Base-by-base conservation (phyloP, 2,888 invertebrate species). In the Actias luna region DNA sequence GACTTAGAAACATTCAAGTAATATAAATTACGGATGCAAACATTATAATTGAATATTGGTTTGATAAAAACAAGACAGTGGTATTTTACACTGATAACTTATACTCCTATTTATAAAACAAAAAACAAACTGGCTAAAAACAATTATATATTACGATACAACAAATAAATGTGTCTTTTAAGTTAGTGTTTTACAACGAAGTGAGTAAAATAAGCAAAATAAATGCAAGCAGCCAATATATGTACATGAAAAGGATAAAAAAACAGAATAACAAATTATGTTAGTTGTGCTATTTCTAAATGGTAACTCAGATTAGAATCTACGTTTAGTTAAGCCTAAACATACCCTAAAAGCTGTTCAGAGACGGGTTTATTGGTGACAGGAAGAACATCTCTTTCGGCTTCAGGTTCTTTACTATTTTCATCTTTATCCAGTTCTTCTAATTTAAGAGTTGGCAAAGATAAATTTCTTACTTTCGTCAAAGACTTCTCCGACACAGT, bases 331-430 rank as follows among this genome's bases (percentile, higher is more conserved):
- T n/a, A 65, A 67, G 62, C 66, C 80, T 88, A 94, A 68, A 94
- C 93, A 80, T 93, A 94, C 55, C 94, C 94, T 82, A 94, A 90
- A 79, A 93, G 93, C 73, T 93, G 92, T 80, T 94, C 94, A 64
- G 93, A 92, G 69, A 93, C 85, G 16, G 91, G 91, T 77, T 92
- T 92, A 66, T 65, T 84, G 25, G 83, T 65, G 27, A 73, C 69
- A 42, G 79, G 71, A 39, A 76, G 73, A 10, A 75, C 65, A 62
- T 91, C 91, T 69, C 83, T 85, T 70, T 90, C 92, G 14, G 88
- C 89, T 65, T 85, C 83, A 5, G 79, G 68, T 62, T 78, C 77
- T 61, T 83, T 84, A 55, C 70, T 71, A 62, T 78, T 81, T 39
- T 80, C 80, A 16, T 78, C 83, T 65, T 78, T 81, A 35, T 83